Conservation (phyloP, 2,888 invertebrate genomes). For the Clivina fossor region DNA sequence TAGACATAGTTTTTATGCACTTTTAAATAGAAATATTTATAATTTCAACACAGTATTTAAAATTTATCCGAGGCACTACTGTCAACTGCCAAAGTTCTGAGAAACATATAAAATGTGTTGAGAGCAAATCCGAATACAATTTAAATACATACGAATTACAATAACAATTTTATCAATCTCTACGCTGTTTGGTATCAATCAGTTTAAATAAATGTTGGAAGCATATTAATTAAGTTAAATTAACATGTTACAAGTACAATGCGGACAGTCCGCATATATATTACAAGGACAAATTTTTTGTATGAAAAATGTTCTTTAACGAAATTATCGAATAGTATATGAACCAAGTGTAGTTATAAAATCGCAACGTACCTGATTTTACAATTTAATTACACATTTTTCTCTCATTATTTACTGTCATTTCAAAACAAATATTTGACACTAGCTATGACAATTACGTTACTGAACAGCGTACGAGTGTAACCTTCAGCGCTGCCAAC, state of each 20-base stretch:
- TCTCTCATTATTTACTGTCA: slow-evolving; percentile 12
- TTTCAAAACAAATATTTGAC: slow-evolving; percentile 33
- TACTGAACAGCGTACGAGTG: slow-evolving; percentile 19
- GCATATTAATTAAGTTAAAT: slow-evolving; percentile 29
- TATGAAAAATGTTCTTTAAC: slow-evolving; percentile 5
- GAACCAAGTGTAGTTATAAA: not conserved
- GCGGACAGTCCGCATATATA: not conserved
- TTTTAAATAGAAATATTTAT: not conserved
- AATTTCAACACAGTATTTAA: not conserved
- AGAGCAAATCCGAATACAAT: too few relatives aligned
- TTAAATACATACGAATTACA: too few relatives aligned
- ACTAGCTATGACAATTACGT: slow-evolving; percentile 23
- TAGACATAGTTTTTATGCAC: too few relatives aligned
- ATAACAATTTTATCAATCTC: slow-evolving; percentile 2
- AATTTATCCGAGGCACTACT: too few relatives aligned
- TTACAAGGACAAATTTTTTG: slow-evolving; percentile 24
- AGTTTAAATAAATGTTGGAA: slow-evolving; percentile 26
- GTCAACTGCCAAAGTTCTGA: too few relatives aligned
- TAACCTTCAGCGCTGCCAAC: slow-evolving; percentile 12
- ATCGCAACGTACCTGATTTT: slow-evolving; percentile 16
- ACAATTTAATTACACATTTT: slow-evolving; percentile 11
- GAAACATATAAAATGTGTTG: slow-evolving; percentile 16
- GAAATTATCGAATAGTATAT: not conserved
- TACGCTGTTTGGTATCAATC: slow-evolving; percentile 6
- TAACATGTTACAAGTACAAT: slow-evolving; percentile 20